Base-by-base conservation (phyloP, 2,888 invertebrate genomes). In the Dilophus febrilis region DNA sequence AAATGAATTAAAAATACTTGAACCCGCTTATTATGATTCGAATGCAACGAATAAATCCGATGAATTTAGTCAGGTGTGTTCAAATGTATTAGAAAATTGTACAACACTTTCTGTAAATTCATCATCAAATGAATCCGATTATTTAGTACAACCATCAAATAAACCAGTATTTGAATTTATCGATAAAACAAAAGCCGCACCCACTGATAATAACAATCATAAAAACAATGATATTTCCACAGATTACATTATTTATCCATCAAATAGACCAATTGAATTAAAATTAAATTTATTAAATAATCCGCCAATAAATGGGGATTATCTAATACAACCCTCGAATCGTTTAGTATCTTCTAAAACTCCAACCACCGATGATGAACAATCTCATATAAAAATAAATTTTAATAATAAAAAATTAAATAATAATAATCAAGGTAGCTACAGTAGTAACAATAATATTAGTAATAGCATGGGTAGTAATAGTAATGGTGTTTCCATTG, bases 111-210 rank as follows among this genome's bases (percentile, higher is more conserved):
- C 22, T 6, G 14, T 13, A 16, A 40, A 32, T 12, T 17, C 44
- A 8, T 36, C 41, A 16, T 49, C 51, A 4, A 54, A 55, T 49
- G 54, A 59, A 34, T 39, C 44, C 44, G 73, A 74, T 48, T 74
- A 74, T 45, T 60, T 74, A 34, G 58, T 73, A 38, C 74, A 73
- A 49, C 74, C 74, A 2, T 72, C 73, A 1, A 74, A 74, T 48
- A 70, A 71, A 38, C 73, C 73, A 51, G 69, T 73, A 3, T 22
- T 22, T 22, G n/a, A n/a, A n/a, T n/a, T n/a, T n/a, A n/a, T n/a
- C n/a, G 64, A 64, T 44, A 60, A 61, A 30, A 43, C 29, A 43
- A 22, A 22, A 22, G 8, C 4, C 8, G 22, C 5, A 22, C 4
- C 22, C 4, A 46, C 40, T 34, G 33, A 12, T 19, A 30, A 31